Percentiles rank a stretch among this genome's conserved stretches.
These are phyloP conservation scores for Mungos mungo DNA, from an alignment of 2,113 vertebrate genomes.

Conservation along the genomic window DNA sequence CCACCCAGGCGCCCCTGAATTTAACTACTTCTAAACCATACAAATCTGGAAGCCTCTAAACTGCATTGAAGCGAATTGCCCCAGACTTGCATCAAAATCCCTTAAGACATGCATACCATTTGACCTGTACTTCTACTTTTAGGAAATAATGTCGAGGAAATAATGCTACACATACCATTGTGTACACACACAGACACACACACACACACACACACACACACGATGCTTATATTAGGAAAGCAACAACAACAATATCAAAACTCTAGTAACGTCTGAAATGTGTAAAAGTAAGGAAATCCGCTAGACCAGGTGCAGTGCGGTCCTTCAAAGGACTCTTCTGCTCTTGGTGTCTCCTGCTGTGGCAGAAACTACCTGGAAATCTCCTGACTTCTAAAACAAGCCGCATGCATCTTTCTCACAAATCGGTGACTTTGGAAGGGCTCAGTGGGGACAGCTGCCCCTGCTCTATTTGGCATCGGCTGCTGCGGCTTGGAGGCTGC, in stretches of 20 bases:
- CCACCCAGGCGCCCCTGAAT: not conserved
- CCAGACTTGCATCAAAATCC: not conserved
- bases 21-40: constrained; percentile 2
- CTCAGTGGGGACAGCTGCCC: not conserved
- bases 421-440: not conserved
- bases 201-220: not conserved
- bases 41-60: not conserved
- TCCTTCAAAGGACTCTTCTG: not conserved
- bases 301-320: not conserved
- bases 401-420: not conserved
- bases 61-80: not conserved
- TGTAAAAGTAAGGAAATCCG: not conserved
- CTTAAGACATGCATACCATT: not conserved
- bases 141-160: constrained; percentile 15
- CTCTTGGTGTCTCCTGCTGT: not conserved
- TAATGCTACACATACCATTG: not conserved
- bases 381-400: not conserved
- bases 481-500: not conserved
- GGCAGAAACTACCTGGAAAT: not conserved
- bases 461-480: not conserved
- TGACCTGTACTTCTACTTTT: not conserved
- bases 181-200: not conserved
- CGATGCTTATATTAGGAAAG: not conserved
- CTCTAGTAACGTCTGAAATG: not conserved
- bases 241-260: not conserved